These are phyloP conservation scores for Bursaphelenchus okinawaensis DNA, from an alignment of 2,888 invertebrate species.

Conservation along the genomic window DNA sequence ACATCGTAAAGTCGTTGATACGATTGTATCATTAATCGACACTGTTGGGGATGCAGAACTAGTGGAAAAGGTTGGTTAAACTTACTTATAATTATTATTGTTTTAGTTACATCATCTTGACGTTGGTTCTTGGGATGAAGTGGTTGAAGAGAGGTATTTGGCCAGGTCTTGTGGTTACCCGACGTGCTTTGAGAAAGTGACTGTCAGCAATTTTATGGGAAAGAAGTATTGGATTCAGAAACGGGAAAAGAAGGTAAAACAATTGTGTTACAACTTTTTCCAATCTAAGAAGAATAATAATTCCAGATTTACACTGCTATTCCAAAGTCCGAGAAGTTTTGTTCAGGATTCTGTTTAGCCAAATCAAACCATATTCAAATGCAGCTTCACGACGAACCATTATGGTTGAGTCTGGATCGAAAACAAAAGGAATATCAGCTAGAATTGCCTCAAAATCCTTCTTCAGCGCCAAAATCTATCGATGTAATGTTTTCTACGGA, in stretches of 20 bases:
- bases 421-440: neutral
- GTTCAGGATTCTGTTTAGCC: constrained; percentile 13
- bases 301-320: constrained; percentile 21
- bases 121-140: constrained; percentile 23
- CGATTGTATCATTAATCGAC: constrained; percentile 22
- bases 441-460: neutral
- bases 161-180: constrained; percentile 27
- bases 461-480: neutral
- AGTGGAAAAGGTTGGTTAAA: constrained; percentile 15
- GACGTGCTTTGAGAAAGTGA: constrained; percentile 17
- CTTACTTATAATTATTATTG: neutral
- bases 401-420: constrained; percentile 18
- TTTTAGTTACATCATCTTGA: constrained; percentile 27
- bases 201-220: constrained; percentile 12
- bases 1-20: constrained; percentile 22
- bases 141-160: constrained; percentile 32
- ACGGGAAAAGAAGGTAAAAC: constrained; percentile 31
- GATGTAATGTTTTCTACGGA: constrained; percentile 15
- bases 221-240: constrained; percentile 39
- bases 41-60: constrained; percentile 24
- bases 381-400: constrained; percentile 20
- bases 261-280: neutral
- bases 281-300: constrained; percentile 6
- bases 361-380: constrained; percentile 13
- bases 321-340: constrained; percentile 18